These are phyloP conservation scores for Tinea trinotella DNA, from an alignment of 2,888 invertebrate species.

Conservation along the genomic window DNA sequence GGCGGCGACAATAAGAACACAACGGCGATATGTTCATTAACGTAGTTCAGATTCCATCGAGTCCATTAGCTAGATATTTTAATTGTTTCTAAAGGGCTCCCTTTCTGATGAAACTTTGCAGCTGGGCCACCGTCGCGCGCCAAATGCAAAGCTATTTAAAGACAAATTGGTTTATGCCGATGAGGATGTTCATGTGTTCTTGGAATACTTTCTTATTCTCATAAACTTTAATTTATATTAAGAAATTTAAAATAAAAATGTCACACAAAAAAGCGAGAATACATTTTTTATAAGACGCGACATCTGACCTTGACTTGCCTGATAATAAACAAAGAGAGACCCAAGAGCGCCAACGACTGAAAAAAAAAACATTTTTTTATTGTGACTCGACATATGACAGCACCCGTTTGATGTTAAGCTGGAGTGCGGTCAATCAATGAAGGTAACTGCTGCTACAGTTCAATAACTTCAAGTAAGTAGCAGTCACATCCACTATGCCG, in stretches of 20 bases:
- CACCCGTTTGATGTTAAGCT: no score
- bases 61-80: constrained; percentile 71
- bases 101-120: constrained; percentile 53
- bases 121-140: constrained; percentile 42
- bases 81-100: constrained; percentile 51
- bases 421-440: no score
- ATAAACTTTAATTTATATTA: constrained; percentile 27
- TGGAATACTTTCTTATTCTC: constrained; percentile 6
- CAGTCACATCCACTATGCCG: no score
- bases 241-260: constrained; percentile 27
- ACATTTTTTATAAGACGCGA: no score
- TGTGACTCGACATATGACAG: no score
- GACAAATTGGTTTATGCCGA: constrained; percentile 64
- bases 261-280: no score
- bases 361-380: no score
- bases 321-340: no score
- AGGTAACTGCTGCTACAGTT: no score
- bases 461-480: no score
- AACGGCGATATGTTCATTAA: constrained; percentile 64
- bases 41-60: constrained; percentile 55
- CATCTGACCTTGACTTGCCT: no score
- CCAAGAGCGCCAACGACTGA: no score
- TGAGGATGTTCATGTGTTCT: constrained; percentile 21
- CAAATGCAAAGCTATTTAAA: constrained; percentile 62
- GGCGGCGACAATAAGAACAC: constrained; percentile 28